Base-by-base conservation (phyloP, 2,888 invertebrate species). In the Myopa testacea region DNA sequence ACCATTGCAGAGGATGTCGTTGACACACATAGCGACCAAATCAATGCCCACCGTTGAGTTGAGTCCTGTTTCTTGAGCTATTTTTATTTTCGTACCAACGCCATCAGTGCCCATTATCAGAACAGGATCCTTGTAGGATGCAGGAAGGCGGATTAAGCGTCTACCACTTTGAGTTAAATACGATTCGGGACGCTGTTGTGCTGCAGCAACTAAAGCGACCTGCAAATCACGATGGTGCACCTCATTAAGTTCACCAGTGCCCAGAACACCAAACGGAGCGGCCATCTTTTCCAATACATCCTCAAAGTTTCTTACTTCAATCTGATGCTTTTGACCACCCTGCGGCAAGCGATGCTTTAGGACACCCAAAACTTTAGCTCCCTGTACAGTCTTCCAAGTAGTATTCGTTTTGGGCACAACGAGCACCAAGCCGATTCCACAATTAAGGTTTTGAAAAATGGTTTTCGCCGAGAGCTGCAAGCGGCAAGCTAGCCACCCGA, bases 11-110 rank as follows among this genome's bases (percentile, higher is more conserved):
- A 99, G 91, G 69, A 99, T 94, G 89, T 99, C 99, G 90, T 99
- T 99, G 7, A 96, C 98, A 87, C 98, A 99, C 99, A 99, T 99
- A 12, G 98, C 99, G 3, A 99, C 99, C 79, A 99, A 91, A 90
- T 99, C 99, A 78, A 96, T 93, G 55, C 99, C 99, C 80, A 99
- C 93, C 0, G 95, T 94, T 80, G 92, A 90, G 89, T 98, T 96
- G 14, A 93, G 91, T 75, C 93, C 92, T 80, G 92, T 93, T 83
- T 92, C 92, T 88, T 97, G 95, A 0, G 98, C 98, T 80, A 96
- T 92, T 93, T 96, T 96, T 12, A 99, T 92, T 89, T 99, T 99
- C 0, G 98, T 98, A 73, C 99, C 99, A 26, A 99, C 98, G n/a
- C 99, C 99, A 90, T 98, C 98, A 0, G 98, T 96, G 0, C 98